Evolutionary conservation across 1,140 invertebrate genomes (phyloP).

Genomic region (Papilio helenus): DNA sequence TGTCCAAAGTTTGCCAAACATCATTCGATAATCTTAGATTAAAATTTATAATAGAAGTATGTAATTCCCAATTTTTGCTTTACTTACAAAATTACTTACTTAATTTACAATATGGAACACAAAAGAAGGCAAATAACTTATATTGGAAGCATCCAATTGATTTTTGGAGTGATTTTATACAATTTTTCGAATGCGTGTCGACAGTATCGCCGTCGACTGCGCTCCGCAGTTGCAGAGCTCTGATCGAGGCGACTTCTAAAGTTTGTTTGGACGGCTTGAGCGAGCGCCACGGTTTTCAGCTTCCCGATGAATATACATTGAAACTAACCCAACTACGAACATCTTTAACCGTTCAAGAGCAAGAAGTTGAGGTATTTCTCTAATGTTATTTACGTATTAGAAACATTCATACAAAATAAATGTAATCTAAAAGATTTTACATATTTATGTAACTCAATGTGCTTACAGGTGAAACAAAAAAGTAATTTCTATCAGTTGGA

Average conservation of each 20-base stretch:
- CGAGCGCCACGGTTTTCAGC: conserved; percentile 57
- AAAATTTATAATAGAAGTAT: conserved; percentile 66
- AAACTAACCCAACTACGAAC: conserved; percentile 62
- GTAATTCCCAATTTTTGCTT: conserved; percentile 68
- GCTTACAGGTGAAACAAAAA: neutral
- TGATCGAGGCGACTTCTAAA: conserved; percentile 66
- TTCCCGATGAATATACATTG: conserved; percentile 59
- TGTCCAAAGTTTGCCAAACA: conserved; percentile 65
- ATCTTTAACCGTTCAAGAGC: conserved; percentile 56
- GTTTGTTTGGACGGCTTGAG: conserved; percentile 67
- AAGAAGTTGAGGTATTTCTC: conserved; percentile 54
- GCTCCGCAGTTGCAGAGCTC: conserved; percentile 59
- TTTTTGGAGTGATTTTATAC: conserved; percentile 75
- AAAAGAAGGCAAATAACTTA: conserved; percentile 54
- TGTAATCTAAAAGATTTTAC: too few relatives aligned
- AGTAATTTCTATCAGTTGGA: conserved; percentile 13
- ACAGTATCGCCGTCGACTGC: conserved; percentile 69
- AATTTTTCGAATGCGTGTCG: conserved; percentile 64
- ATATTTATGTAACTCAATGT: neutral
- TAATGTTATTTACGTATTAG: neutral
- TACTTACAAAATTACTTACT: conserved; percentile 64
- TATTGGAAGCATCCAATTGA: conserved; percentile 72
- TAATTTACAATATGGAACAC: conserved; percentile 62
- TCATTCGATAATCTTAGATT: conserved; percentile 69
- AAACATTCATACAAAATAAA: too few relatives aligned